phyloP scores from a whole-genome alignment of 2,113 vertebrate species.

The Sinocyclocheilus grahami region DNA sequence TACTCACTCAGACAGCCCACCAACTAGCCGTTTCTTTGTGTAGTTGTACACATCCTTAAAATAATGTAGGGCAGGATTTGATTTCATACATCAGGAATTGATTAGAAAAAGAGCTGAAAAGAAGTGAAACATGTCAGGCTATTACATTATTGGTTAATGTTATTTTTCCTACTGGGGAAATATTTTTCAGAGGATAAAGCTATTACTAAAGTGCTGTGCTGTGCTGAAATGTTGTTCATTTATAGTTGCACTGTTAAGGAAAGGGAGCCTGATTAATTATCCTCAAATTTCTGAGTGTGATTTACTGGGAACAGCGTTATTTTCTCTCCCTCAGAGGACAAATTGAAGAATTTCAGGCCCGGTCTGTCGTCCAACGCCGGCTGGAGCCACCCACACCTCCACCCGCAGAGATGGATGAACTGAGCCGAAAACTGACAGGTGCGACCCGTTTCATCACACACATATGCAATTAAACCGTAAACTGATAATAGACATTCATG shows the following conservation, averaged over 20 bases:
- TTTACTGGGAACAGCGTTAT: background rate
- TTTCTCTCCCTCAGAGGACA: slow-evolving; percentile 43
- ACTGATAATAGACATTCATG: background rate
- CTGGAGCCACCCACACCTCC: background rate
- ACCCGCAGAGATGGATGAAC: slow-evolving; percentile 30
- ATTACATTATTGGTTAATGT: background rate
- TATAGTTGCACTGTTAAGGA: background rate
- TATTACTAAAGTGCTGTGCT: slow-evolving; percentile 14
- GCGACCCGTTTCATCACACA: slow-evolving; percentile 1
- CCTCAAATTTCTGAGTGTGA: slow-evolving; percentile 8
- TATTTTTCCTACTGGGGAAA: background rate
- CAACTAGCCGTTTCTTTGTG: background rate
- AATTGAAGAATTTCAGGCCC: slow-evolving; percentile 23
- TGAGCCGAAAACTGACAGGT: slow-evolving; percentile 51
- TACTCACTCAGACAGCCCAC: background rate
- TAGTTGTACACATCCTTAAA: background rate
- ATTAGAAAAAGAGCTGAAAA: background rate
- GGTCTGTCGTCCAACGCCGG: background rate
- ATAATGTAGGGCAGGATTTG: background rate
- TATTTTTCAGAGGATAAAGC: background rate
- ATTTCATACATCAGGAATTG: background rate
- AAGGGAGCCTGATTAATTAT: slow-evolving; percentile 10
- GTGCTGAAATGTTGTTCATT: slow-evolving; percentile 6
- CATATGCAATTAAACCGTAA: background rate
- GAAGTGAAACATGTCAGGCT: background rate